Percentiles rank a stretch among this genome's conserved stretches.
phyloP scores from a whole-genome alignment of 1,140 invertebrate species.

The Scaptodrosophila lebanonensis region DNA sequence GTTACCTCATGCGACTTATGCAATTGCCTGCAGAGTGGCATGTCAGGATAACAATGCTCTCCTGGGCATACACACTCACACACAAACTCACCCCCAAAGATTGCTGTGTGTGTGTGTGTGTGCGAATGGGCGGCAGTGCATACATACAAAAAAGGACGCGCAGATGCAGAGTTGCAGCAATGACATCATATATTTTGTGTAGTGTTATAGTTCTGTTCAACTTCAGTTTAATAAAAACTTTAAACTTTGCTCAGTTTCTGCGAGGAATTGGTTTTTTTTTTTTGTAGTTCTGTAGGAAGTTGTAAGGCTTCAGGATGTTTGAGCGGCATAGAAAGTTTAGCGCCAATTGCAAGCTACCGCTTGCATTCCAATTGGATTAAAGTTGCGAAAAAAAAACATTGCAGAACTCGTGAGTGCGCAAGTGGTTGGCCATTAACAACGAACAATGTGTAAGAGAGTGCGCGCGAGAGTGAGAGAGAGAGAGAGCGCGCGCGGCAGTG shows the following conservation, averaged over 20 bases:
- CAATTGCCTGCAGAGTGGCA: slow-evolving; percentile 26
- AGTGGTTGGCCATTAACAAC: slow-evolving; percentile 32
- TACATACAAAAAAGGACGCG: slow-evolving; percentile 46
- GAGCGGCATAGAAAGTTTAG: too few relatives aligned
- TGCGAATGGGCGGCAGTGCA: slow-evolving; percentile 41
- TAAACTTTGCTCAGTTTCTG: too few relatives aligned
- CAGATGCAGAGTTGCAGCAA: slow-evolving; percentile 43
- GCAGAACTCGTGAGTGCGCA: slow-evolving; percentile 38
- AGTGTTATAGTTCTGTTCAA: too few relatives aligned
- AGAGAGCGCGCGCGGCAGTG: background rate
- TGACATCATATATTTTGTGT: slow-evolving; percentile 16
- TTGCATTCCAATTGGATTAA: slow-evolving; percentile 71
- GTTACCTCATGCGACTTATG: slow-evolving; percentile 61
- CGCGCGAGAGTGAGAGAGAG: slow-evolving; percentile 5
- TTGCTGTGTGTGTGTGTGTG: slow-evolving; percentile 8
- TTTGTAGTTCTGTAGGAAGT: too few relatives aligned
- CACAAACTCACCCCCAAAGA: slow-evolving; percentile 51
- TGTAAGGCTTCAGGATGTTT: too few relatives aligned
- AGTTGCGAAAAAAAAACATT: slow-evolving; percentile 29
- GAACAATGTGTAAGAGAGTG: background rate
- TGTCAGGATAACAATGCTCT: background rate
- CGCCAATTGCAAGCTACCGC: slow-evolving; percentile 40
- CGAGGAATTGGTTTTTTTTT: too few relatives aligned
- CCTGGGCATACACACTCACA: slow-evolving; percentile 6
- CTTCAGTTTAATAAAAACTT: too few relatives aligned